Conservation (phyloP, 2,888 invertebrate genomes). For the Melikaiella ostensackeni region DNA sequence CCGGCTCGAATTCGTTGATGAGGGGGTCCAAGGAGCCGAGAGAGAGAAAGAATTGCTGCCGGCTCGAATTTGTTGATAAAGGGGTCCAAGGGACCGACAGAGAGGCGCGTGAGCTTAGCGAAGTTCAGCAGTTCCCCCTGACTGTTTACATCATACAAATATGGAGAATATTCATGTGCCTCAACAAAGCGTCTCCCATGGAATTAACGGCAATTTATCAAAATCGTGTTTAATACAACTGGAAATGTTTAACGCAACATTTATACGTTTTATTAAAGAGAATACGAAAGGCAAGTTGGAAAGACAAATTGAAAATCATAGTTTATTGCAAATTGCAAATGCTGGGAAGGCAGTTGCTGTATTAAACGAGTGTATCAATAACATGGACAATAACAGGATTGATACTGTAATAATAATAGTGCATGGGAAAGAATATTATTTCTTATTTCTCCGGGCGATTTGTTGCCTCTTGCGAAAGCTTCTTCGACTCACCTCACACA, state of each 20-base stretch:
- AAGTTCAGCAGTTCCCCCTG: too few species aligned
- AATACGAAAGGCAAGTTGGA: slow-evolving; percentile 12
- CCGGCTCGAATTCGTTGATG: too few species aligned
- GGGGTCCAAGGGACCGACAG: too few species aligned
- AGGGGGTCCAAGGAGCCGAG: too few species aligned
- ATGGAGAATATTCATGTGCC: too few species aligned
- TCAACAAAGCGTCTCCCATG: too few species aligned
- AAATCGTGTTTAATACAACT: not conserved
- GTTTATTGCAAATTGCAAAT: slow-evolving; percentile 37
- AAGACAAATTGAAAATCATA: slow-evolving; percentile 31
- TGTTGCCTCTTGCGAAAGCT: slow-evolving; percentile 20
- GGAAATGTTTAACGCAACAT: not conserved
- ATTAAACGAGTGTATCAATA: slow-evolving; percentile 30
- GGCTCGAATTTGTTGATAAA: too few species aligned
- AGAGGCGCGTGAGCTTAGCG: too few species aligned
- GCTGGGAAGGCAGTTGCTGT: slow-evolving; percentile 8
- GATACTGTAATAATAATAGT: slow-evolving; percentile 37
- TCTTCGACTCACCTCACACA: slow-evolving; percentile 17
- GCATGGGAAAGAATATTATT: slow-evolving; percentile 39
- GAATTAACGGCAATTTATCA: not conserved
- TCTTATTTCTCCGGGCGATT: slow-evolving; percentile 26
- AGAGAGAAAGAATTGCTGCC: too few species aligned
- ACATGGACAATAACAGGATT: slow-evolving; percentile 28
- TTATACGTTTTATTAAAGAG: slow-evolving; percentile 15
- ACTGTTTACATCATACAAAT: too few species aligned